Percentiles rank a stretch among this genome's conserved stretches.
phyloP scores from a whole-genome alignment of 2,113 vertebrate genomes.

The Scophthalmus maximus region DNA sequence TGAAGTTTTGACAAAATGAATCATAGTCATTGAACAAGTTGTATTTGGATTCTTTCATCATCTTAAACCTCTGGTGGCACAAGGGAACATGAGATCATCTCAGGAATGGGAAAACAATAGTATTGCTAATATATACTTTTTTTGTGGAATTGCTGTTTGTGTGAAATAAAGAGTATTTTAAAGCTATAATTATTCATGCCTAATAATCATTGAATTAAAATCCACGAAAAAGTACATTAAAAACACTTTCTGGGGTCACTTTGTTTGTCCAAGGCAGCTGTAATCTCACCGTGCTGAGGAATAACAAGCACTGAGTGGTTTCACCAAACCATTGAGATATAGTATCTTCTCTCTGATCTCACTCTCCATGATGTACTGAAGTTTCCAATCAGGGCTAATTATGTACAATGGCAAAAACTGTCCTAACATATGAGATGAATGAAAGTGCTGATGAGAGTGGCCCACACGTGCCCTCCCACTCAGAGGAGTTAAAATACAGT shows the following conservation, averaged over 20 bases:
- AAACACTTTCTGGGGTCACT: neutral
- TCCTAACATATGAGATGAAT: constrained; percentile 76
- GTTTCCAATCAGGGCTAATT: constrained; percentile 72
- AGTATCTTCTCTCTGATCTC: constrained; percentile 38
- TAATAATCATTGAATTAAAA: constrained; percentile 27
- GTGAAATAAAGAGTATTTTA: constrained; percentile 12
- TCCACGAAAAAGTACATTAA: constrained; percentile 11
- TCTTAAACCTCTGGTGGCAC: constrained; percentile 34
- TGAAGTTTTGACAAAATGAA: constrained; percentile 39
- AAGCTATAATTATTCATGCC: constrained; percentile 7
- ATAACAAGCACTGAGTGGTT: constrained; percentile 5
- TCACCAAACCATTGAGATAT: constrained; percentile 23
- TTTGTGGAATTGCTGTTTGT: constrained; percentile 12
- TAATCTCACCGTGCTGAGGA: constrained; percentile 4
- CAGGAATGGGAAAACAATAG: constrained; percentile 39
- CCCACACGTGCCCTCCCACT: constrained; percentile 55
- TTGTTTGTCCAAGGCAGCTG: constrained; percentile 16
- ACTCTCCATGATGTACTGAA: constrained; percentile 49
- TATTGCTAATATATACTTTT: constrained; percentile 9
- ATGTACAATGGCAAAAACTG: constrained; percentile 56
- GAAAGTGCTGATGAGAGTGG: constrained; percentile 68
- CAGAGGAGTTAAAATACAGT: constrained; percentile 28
- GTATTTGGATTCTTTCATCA: constrained; percentile 51
- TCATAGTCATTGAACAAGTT: no score
- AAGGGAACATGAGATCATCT: constrained; percentile 39